phyloP scores from a whole-genome alignment of 2,888 invertebrate species.

The Dryadula phaetusa region DNA sequence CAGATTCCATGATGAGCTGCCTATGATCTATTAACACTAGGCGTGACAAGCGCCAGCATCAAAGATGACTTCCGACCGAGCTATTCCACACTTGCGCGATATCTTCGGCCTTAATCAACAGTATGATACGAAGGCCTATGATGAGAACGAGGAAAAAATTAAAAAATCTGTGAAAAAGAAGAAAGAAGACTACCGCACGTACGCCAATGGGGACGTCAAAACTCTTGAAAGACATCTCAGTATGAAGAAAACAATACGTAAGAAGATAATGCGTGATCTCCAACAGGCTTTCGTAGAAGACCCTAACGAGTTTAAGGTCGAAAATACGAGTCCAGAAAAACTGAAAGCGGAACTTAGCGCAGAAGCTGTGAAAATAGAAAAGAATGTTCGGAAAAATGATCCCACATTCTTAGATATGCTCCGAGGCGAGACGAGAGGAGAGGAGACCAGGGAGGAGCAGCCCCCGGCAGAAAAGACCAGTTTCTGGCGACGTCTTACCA shows the following conservation, averaged over 20 bases:
- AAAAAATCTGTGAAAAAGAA: slow-evolving; percentile 85
- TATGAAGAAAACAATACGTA: slow-evolving; percentile 94
- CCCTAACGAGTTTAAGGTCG: slow-evolving; percentile 89
- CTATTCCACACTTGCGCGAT: slow-evolving; percentile 90
- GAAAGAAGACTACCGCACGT: slow-evolving; percentile 88
- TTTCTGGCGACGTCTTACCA: slow-evolving; percentile 88
- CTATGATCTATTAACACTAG: slow-evolving; percentile 59
- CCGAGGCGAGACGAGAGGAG: slow-evolving; percentile 83
- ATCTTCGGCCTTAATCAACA: slow-evolving; percentile 87
- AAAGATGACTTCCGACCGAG: slow-evolving; percentile 88
- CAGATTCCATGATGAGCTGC: slow-evolving; percentile 77
- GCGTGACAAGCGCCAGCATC: slow-evolving; percentile 57
- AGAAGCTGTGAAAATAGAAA: slow-evolving; percentile 86
- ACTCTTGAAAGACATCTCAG: slow-evolving; percentile 92
- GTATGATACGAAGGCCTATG: slow-evolving; percentile 75
- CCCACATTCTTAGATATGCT: slow-evolving; percentile 88
- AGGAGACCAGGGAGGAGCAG: slow-evolving; percentile 74
- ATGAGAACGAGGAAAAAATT: slow-evolving; percentile 80
- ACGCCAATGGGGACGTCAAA: slow-evolving; percentile 87
- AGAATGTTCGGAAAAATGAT: slow-evolving; percentile 81
- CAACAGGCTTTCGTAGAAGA: slow-evolving; percentile 90
- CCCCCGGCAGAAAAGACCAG: slow-evolving; percentile 85
- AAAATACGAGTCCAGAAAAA: slow-evolving; percentile 87
- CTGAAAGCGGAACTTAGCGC: slow-evolving; percentile 87
- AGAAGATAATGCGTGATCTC: slow-evolving; percentile 93